Evolutionary conservation across 2,888 invertebrate species (phyloP).

Genomic region (Acanthosepion esculentum): DNA sequence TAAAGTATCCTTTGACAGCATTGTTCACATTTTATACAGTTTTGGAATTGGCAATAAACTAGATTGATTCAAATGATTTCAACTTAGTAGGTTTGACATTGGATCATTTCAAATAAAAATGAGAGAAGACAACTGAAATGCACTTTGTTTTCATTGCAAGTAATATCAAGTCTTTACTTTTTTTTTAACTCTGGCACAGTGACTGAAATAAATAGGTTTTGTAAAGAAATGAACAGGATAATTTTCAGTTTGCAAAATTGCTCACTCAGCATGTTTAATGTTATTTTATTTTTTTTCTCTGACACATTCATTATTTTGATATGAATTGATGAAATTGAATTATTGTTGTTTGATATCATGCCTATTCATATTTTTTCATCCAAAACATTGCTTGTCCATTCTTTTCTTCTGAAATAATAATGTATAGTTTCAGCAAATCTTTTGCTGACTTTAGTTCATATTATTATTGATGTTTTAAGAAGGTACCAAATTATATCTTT

Average conservation of each 20-base stretch:
- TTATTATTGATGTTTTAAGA: background rate
- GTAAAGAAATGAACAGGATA: no score
- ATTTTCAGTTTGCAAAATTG: background rate
- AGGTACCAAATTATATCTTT: background rate
- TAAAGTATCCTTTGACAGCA: background rate
- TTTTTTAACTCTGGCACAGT: background rate
- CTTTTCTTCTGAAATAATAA: background rate
- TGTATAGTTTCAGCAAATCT: background rate
- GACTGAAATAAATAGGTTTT: background rate
- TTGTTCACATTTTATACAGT: background rate
- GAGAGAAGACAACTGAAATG: background rate
- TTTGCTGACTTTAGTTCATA: background rate
- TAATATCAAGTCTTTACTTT: background rate
- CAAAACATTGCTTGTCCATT: slow-evolving; percentile 16
- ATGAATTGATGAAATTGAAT: background rate
- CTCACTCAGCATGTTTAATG: background rate
- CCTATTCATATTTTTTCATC: slow-evolving; percentile 15
- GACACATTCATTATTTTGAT: background rate
- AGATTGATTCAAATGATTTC: no score
- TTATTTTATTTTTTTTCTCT: background rate
- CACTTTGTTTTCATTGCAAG: background rate
- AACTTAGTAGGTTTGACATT: background rate
- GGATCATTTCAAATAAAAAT: background rate
- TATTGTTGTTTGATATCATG: background rate
- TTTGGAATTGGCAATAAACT: background rate